Evolutionary conservation across 2,113 vertebrate genomes (phyloP).

Genomic region (Lucifuga dentata): DNA sequence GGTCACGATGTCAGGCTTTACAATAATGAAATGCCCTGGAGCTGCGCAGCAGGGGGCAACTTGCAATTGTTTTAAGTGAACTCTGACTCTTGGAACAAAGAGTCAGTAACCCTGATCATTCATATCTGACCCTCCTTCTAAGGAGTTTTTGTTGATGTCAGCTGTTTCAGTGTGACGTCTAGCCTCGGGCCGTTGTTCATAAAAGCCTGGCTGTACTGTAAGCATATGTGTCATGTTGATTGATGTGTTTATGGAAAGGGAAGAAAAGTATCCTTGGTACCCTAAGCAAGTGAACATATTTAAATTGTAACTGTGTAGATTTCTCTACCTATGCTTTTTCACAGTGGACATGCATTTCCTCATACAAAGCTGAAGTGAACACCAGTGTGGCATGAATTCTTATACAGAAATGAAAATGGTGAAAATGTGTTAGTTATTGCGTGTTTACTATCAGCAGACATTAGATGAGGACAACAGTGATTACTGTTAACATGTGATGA

Average conservation of each 20-base stretch:
- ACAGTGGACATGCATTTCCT: too few species aligned
- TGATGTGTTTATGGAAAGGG: background rate
- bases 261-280: too few species aligned
- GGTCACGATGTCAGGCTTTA: background rate
- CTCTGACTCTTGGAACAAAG: slow-evolving; percentile 42
- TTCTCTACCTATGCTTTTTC: too few species aligned
- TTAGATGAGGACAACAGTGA: too few species aligned
- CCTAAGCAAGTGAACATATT: too few species aligned
- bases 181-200: slow-evolving; percentile 29
- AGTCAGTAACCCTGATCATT: slow-evolving; percentile 30
- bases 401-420: too few species aligned
- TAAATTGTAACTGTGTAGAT: too few species aligned
- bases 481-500: too few species aligned
- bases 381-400: too few species aligned
- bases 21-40: slow-evolving; percentile 37
- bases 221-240: slow-evolving; percentile 6
- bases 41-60: slow-evolving; percentile 12
- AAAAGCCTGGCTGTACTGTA: background rate
- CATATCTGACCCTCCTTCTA: background rate
- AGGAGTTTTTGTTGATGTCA: slow-evolving; percentile 12
- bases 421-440: too few species aligned
- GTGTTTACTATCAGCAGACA: too few species aligned
- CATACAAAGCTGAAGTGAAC: too few species aligned
- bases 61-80: slow-evolving; percentile 43
- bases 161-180: background rate